These are phyloP conservation scores for Stomatorhinus ivindoensis DNA, from an alignment of 2,113 vertebrate genomes.

Conservation along the genomic window DNA sequence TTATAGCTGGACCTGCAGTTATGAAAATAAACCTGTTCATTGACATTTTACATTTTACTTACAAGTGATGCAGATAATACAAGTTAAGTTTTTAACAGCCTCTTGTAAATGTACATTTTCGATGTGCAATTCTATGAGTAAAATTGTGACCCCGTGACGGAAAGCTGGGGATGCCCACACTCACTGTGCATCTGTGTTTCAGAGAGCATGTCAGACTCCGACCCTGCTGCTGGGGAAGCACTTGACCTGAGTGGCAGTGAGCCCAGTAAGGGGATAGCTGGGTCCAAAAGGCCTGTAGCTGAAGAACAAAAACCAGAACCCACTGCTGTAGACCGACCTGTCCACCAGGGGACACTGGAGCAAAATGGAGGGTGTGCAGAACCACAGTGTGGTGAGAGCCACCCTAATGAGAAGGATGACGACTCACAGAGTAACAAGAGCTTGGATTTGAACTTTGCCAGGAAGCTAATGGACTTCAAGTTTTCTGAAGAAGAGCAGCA, in stretches of 20 bases:
- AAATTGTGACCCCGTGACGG: neutral
- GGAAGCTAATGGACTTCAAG: conserved; percentile 91
- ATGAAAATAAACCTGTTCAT: neutral
- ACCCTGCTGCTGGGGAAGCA: conserved; percentile 54
- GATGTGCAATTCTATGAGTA: neutral
- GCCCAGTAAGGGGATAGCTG: conserved; percentile 30
- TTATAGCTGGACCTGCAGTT: neutral
- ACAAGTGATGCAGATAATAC: neutral
- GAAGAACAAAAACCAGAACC: conserved; percentile 21
- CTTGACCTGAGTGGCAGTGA: conserved; percentile 59
- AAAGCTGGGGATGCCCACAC: neutral
- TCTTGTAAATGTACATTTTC: neutral
- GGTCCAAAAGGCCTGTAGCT: neutral
- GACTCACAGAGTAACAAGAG: conserved; percentile 89
- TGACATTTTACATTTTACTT: neutral
- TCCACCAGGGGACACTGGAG: conserved; percentile 42
- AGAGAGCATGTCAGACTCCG: conserved; percentile 79
- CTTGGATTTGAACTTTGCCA: conserved; percentile 88
- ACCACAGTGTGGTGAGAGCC: conserved; percentile 5
- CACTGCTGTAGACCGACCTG: conserved; percentile 7
- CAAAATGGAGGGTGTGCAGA: conserved; percentile 20
- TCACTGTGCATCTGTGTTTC: conserved; percentile 26
- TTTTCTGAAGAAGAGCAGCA: conserved; percentile 51
- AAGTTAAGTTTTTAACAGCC: neutral
- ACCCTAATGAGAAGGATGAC: conserved; percentile 44